Evolutionary conservation across 2,888 invertebrate species (phyloP), one percentile per base, ranked within the genome.

Genomic region (Eupithecia dodoneata): DNA sequence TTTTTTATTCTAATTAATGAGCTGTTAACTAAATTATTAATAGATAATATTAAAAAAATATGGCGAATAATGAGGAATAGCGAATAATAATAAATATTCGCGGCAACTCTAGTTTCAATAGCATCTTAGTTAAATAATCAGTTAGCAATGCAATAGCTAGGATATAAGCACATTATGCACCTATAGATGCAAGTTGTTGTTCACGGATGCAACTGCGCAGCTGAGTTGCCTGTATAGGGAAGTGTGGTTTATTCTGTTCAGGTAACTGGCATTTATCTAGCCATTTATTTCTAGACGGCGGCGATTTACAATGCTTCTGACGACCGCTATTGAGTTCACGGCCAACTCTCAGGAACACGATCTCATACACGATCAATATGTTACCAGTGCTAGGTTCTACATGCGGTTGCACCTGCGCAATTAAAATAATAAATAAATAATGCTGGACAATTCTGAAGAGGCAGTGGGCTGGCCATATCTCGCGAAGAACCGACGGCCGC

Each of bases 291-390:
- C 80, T 75, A 82, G 83, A 83, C 80, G 84, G 84, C 83, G 47
- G 84, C 82, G 52, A 82, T 82, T 81, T 79, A 83, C 88, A 89
- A 92, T 90, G 87, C 80, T 85, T 86, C 84, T 89, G 87, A 89
- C 87, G 84, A 81, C 85, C 85, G 85, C 78, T 83, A 87, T 86
- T 78, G 88, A 89, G 93, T 90, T 93, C 92, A 93, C 83, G 93
- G 93, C 82, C 91, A 88, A 44, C 81, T 86, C 84, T 86, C 79
- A 85, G 80, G 78, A 86, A 86, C 85, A 85, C 79, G 87, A 73
- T 87, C 83, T 83, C 87, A 85, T 84, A 85, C 82, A 52, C 49
- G 49, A 49, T 52, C 15, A 84, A 86, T 85, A 86, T 87, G 86
- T 88, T 88, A 72, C 18, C 45, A 12, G 42, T 59, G 49, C 74